These are phyloP conservation scores for Drosophila meridiana DNA, from an alignment of 2,888 invertebrate genomes.

Conservation along the genomic window DNA sequence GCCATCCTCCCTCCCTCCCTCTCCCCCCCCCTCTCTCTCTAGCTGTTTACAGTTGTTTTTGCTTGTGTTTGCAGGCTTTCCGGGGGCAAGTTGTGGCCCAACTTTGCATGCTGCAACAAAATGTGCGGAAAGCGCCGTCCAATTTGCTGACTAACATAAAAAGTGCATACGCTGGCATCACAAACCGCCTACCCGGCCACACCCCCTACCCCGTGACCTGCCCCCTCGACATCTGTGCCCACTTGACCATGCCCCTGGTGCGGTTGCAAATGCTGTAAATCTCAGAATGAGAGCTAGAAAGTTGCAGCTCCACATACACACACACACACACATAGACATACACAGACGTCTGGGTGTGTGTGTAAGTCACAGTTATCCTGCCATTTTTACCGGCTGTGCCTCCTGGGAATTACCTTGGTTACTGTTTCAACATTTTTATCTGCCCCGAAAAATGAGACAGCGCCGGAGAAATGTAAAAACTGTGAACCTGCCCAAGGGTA, in stretches of 20 bases:
- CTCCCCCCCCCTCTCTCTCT: not conserved
- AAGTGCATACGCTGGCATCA: conserved; percentile 50
- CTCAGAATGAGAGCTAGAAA: conserved; percentile 48
- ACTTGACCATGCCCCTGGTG: conserved; percentile 24
- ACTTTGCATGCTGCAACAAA: conserved; percentile 43
- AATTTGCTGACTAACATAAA: conserved; percentile 66
- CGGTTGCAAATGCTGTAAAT: conserved; percentile 60
- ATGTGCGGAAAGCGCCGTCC: conserved; percentile 63
- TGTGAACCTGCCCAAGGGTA: conserved; percentile 13
- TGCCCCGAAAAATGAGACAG: conserved; percentile 50
- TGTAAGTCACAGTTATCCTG: conserved; percentile 49
- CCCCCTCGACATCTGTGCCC: not conserved
- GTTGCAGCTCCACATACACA: conserved; percentile 14
- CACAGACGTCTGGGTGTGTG: conserved; percentile 4
- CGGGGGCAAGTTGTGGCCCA: conserved; percentile 10
- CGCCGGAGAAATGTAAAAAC: conserved; percentile 35
- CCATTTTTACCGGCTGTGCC: conserved; percentile 56
- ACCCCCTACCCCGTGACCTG: no score
- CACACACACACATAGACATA: not conserved
- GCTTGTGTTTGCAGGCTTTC: conserved; percentile 11
- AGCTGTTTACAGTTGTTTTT: not conserved
- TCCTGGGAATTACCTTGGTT: conserved; percentile 71
- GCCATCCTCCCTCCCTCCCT: not conserved
- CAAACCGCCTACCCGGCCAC: not conserved
- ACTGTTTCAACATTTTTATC: conserved; percentile 76